phyloP scores from a whole-genome alignment of 2,113 vertebrate species.

The Parotia lawesii region DNA sequence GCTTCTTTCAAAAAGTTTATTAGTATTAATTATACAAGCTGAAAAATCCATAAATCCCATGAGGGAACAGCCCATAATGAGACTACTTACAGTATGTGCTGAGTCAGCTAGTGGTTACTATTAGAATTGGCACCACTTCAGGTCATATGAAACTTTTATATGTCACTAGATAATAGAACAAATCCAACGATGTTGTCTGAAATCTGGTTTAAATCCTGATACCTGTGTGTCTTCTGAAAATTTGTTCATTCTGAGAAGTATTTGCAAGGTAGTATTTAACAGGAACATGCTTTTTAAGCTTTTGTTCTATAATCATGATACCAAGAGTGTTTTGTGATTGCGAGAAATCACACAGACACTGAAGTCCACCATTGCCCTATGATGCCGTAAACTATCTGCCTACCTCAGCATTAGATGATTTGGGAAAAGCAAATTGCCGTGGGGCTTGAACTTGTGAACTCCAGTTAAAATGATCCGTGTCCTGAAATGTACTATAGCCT shows the following conservation, averaged over 20 bases:
- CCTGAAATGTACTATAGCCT: background rate
- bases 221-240: background rate
- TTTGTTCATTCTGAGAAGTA: background rate
- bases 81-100: background rate
- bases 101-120: background rate
- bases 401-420: background rate
- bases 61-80: background rate
- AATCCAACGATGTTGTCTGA: background rate
- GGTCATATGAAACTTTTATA: background rate
- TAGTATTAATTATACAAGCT: background rate
- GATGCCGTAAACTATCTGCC: background rate
- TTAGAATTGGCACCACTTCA: background rate
- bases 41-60: constrained; percentile 5
- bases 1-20: background rate
- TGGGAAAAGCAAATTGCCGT: background rate
- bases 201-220: background rate
- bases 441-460: background rate
- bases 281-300: background rate
- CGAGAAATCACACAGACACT: background rate
- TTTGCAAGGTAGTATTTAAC: background rate
- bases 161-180: background rate
- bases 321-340: background rate
- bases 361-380: background rate
- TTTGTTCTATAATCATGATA: background rate
- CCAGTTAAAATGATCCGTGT: background rate